These are phyloP conservation scores for Aspidiotus destructor DNA, from an alignment of 2,888 invertebrate genomes.

Conservation along the genomic window DNA sequence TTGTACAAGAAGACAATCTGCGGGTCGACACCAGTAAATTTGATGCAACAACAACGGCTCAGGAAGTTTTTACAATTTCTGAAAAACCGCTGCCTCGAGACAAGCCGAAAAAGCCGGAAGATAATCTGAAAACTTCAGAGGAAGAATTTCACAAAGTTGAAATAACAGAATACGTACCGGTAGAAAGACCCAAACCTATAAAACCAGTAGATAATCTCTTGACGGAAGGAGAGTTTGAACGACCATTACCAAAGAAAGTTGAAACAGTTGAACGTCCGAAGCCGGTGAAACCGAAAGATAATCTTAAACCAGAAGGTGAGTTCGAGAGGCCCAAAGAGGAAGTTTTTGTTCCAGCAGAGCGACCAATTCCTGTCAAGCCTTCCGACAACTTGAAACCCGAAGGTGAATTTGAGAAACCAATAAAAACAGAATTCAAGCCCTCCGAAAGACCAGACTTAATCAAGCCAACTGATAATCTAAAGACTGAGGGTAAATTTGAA, in stretches of 20 bases:
- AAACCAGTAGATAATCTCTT: slow-evolving; percentile 40
- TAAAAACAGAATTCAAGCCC: slow-evolving; percentile 40
- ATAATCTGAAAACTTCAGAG: slow-evolving; percentile 49
- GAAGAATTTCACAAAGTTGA: slow-evolving; percentile 41
- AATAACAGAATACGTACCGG: slow-evolving; percentile 41
- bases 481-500: slow-evolving; percentile 43
- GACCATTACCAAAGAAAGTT: slow-evolving; percentile 41
- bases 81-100: slow-evolving; percentile 35
- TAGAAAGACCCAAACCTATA: slow-evolving; percentile 49
- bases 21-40: slow-evolving; percentile 46
- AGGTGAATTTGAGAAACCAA: slow-evolving; percentile 44
- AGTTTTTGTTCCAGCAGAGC: slow-evolving; percentile 40
- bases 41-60: slow-evolving; percentile 44
- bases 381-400: slow-evolving; percentile 48
- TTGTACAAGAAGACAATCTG: slow-evolving; percentile 46
- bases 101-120: slow-evolving; percentile 42
- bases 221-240: slow-evolving; percentile 39
- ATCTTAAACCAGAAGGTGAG: slow-evolving; percentile 40
- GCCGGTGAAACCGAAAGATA: slow-evolving; percentile 41
- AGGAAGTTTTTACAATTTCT: slow-evolving; percentile 42
- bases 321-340: slow-evolving; percentile 45
- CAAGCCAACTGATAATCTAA: slow-evolving; percentile 44
- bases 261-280: slow-evolving; percentile 42
- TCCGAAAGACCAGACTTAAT: slow-evolving; percentile 45
- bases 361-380: slow-evolving; percentile 35